Base-by-base conservation (phyloP, 2,113 vertebrate genomes). In the Alligator mississippiensis region DNA sequence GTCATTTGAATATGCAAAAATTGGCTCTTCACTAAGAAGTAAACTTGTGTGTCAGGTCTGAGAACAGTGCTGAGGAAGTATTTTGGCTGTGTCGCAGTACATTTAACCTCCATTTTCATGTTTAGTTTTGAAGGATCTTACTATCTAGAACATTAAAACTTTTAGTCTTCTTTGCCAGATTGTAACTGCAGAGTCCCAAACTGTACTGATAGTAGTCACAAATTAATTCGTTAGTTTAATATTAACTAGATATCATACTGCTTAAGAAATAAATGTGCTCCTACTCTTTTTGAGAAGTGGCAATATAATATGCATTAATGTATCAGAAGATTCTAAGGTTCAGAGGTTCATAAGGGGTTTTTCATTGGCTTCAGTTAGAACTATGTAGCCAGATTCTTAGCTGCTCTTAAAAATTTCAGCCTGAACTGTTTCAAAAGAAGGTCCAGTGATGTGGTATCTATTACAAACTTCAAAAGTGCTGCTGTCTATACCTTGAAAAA, bases 241-340 rank as follows among this genome's bases (percentile, higher is more conserved):
- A 34, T 91, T 76, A 2, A 87, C 11, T 18, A 7, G 1, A 7
- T 84, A 77, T n/a, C 21, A 28, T 66, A 47, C n/a, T 57, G 3
- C 70, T 80, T 27, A 8, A 92, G 70, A 87, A 94, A 83, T 66
- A 62, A 80, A 47, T 1, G 0, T 89, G 24, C 90, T 88, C 85
- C 68, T 15, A 14, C 12, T 6, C 34, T 74, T 88, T 64, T 9
- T 55, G 62, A 59, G 47, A 63, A 47, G 24, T 88, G 86, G 76
- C n/a, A 77, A 57, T 90, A 80, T 55, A 89, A 86, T 76, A 54
- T 91, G 61, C 78, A 72, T 6, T 59, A 72, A 30, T 90, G 55
- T 47, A 5, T 27, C 86, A 76, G 82, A 91, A 90, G 66, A 82
- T 89, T 72, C 19, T 88, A 82, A 64, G 59, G n/a, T 88, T 94